Evolutionary conservation across 2,888 invertebrate genomes (phyloP).

Genomic region (Drosophila demipolita): DNA sequence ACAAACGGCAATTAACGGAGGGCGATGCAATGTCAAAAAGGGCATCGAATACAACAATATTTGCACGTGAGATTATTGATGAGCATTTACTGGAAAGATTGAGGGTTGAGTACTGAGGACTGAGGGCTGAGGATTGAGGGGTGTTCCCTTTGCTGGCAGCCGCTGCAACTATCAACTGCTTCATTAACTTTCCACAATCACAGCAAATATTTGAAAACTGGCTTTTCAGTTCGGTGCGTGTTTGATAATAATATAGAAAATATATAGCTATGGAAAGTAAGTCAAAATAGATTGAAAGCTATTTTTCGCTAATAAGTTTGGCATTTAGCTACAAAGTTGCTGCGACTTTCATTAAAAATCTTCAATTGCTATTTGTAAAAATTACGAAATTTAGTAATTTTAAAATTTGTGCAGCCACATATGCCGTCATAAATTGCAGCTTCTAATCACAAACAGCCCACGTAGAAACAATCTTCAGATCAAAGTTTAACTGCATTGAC

Average conservation of each 20-base stretch:
- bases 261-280: too few species aligned
- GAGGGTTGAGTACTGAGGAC: background rate
- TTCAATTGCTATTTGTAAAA: background rate
- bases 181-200: constrained; percentile 60
- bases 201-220: constrained; percentile 22
- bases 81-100: constrained; percentile 36
- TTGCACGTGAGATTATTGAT: constrained; percentile 70
- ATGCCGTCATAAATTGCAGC: background rate
- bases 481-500: constrained; percentile 16
- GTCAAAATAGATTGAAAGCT: background rate
- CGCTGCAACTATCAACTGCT: constrained; percentile 42
- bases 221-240: background rate
- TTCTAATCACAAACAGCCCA: constrained; percentile 61
- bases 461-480: constrained; percentile 39
- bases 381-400: background rate
- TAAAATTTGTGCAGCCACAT: background rate
- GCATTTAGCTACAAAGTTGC: background rate
- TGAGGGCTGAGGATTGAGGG: background rate
- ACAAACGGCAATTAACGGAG: constrained; percentile 77
- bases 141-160: background rate
- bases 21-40: constrained; percentile 51
- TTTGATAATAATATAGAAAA: background rate
- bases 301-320: background rate
- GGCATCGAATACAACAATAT: constrained; percentile 41
- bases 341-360: background rate